These are phyloP conservation scores for Pogonus chalceus DNA, from an alignment of 1,140 invertebrate genomes.

Conservation along the genomic window DNA sequence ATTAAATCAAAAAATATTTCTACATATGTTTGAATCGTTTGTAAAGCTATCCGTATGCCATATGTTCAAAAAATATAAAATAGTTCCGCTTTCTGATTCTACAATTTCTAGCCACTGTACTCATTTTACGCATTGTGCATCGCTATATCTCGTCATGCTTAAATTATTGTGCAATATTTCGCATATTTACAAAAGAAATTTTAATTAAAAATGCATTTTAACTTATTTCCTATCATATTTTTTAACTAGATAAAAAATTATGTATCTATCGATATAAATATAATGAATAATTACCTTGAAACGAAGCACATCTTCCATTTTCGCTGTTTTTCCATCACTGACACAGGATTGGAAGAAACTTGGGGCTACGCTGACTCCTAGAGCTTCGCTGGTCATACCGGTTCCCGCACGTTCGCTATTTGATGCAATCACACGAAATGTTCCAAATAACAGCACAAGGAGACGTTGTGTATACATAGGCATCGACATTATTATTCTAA, in stretches of 20 bases:
- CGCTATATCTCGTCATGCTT: too few species aligned
- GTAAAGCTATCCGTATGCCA: too few species aligned
- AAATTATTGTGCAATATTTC: too few species aligned
- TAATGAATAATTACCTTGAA: slow-evolving; percentile 64
- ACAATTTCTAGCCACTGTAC: too few species aligned
- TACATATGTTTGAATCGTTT: too few species aligned
- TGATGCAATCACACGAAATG: slow-evolving; percentile 90
- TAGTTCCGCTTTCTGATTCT: too few species aligned
- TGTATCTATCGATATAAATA: slow-evolving; percentile 11
- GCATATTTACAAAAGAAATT: too few species aligned
- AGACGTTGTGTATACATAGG: slow-evolving; percentile 85
- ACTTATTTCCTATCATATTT: too few species aligned
- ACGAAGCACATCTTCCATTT: slow-evolving; percentile 87
- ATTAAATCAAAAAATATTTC: too few species aligned
- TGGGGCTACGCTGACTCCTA: slow-evolving; percentile 92
- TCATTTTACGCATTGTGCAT: too few species aligned
- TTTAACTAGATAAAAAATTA: slow-evolving; percentile 2
- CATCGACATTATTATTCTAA: slow-evolving; percentile 78
- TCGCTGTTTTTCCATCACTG: slow-evolving; percentile 83
- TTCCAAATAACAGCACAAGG: slow-evolving; percentile 90
- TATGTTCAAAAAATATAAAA: too few species aligned
- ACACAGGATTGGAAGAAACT: slow-evolving; percentile 96
- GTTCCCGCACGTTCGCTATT: slow-evolving; percentile 81
- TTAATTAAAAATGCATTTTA: too few species aligned
- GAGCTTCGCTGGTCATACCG: slow-evolving; percentile 92